Evolutionary conservation across 2,797 vertebrate genomes (phyloP).

Genomic region (Rhynchonycteris naso): DNA sequence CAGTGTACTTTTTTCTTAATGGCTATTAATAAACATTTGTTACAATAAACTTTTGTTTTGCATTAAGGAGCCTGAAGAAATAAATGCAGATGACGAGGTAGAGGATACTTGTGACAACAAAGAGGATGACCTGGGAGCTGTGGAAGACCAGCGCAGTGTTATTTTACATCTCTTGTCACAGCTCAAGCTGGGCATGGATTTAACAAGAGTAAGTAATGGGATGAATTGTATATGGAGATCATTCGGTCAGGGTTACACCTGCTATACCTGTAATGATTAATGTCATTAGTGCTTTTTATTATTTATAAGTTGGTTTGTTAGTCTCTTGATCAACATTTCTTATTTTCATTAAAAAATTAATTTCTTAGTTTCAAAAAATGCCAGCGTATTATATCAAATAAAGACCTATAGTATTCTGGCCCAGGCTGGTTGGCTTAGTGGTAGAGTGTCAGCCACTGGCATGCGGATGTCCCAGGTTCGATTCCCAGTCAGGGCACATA

Average conservation of each 20-base stretch:
- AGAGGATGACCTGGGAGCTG: slow-evolving; percentile 95
- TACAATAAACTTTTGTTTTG: slow-evolving; percentile 28
- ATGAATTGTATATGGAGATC: neutral
- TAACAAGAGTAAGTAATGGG: slow-evolving; percentile 92
- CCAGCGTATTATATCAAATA: neutral
- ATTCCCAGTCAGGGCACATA: too few species aligned
- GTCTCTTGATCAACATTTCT: neutral
- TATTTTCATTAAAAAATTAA: slow-evolving; percentile 42
- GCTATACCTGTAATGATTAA: neutral
- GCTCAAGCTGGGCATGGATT: slow-evolving; percentile 99
- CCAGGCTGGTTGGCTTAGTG: neutral
- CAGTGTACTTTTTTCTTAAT: slow-evolving; percentile 1
- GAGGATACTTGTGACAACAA: slow-evolving; percentile 91
- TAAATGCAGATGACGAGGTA: slow-evolving; percentile 93
- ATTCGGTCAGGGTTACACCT: neutral
- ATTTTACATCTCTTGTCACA: slow-evolving; percentile 98
- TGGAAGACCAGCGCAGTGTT: slow-evolving; percentile 98
- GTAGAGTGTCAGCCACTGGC: neutral
- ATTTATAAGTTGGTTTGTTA: slow-evolving; percentile 38
- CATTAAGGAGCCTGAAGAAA: slow-evolving; percentile 93
- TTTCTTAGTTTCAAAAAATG: slow-evolving; percentile 35
- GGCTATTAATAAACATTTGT: neutral
- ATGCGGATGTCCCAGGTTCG: too few species aligned
- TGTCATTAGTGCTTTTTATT: neutral
- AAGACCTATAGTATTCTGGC: neutral